Evolutionary conservation across 1,140 invertebrate genomes (phyloP).

Genomic region (Pectinophora gossypiella): DNA sequence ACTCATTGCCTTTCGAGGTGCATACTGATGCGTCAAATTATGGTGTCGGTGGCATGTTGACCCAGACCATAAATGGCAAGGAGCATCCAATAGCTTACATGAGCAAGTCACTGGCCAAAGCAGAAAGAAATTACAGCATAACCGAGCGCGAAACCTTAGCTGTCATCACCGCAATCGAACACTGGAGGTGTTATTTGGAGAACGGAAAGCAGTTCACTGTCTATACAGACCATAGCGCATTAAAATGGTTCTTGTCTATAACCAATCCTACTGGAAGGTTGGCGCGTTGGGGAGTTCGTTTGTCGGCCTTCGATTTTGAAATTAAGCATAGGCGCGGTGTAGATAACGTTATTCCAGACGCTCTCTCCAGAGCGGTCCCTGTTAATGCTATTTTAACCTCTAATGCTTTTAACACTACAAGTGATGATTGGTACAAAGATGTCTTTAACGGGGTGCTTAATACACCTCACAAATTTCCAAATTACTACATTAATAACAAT

Average conservation of each 20-base stretch:
- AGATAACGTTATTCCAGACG: slow-evolving; percentile 25
- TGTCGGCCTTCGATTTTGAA: slow-evolving; percentile 21
- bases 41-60: slow-evolving; percentile 25
- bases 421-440: slow-evolving; percentile 1
- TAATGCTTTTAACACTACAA: not conserved
- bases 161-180: slow-evolving; percentile 12
- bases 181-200: slow-evolving; percentile 23
- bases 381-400: not conserved
- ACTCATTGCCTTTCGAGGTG: slow-evolving; percentile 15
- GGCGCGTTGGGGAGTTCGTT: slow-evolving; percentile 12
- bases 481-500: slow-evolving; percentile 11
- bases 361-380: slow-evolving; percentile 17
- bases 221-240: slow-evolving; percentile 28
- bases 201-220: slow-evolving; percentile 14
- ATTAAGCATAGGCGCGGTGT: slow-evolving; percentile 20
- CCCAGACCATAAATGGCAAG: slow-evolving; percentile 15
- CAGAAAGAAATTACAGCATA: slow-evolving; percentile 6
- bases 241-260: slow-evolving; percentile 29
- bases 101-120: slow-evolving; percentile 1
- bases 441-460: not conserved
- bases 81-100: slow-evolving; percentile 25
- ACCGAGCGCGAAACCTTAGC: slow-evolving; percentile 8
- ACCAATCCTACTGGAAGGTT: slow-evolving; percentile 17
- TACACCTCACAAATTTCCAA: slow-evolving; percentile 9
- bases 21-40: slow-evolving; percentile 20